A percentile compares a stretch with the other conserved stretches of the same genome.
Evolutionary conservation across 2,888 invertebrate genomes (phyloP).

Genomic region (Galerucella nymphaeae): DNA sequence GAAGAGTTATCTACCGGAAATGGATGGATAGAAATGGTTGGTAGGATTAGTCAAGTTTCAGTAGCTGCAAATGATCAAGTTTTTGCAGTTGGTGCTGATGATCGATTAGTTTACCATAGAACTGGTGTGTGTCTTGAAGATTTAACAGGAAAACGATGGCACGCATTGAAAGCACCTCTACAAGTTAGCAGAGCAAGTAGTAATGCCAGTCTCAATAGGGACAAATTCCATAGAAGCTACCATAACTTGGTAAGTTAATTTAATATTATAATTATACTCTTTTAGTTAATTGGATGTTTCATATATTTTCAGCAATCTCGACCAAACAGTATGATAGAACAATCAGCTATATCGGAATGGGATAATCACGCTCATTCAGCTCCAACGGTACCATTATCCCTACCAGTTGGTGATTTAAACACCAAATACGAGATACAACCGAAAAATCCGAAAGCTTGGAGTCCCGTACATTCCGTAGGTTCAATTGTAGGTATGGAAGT

Average conservation of each 20-base stretch:
- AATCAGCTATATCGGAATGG: conserved; percentile 72
- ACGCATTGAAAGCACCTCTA: conserved; percentile 80
- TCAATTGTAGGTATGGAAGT: conserved; percentile 86
- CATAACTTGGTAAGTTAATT: conserved; percentile 67
- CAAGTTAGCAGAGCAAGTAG: conserved; percentile 87
- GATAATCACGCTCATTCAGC: conserved; percentile 81
- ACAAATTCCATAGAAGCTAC: conserved; percentile 71
- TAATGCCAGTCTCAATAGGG: conserved; percentile 72
- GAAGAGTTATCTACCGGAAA: conserved; percentile 83
- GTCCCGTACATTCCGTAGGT: conserved; percentile 88
- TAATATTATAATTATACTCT: neutral
- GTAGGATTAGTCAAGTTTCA: conserved; percentile 84
- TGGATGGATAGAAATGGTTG: conserved; percentile 92
- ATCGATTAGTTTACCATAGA: conserved; percentile 84
- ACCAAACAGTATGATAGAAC: conserved; percentile 68
- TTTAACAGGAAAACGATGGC: conserved; percentile 90
- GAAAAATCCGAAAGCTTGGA: conserved; percentile 88
- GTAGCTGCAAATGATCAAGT: conserved; percentile 88
- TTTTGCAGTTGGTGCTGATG: conserved; percentile 86
- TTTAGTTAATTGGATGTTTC: neutral
- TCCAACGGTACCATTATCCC: conserved; percentile 74
- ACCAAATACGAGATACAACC: conserved; percentile 75
- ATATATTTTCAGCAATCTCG: conserved; percentile 59
- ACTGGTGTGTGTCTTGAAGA: conserved; percentile 80
- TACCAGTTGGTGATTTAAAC: conserved; percentile 69